These are phyloP conservation scores for Columba livia DNA, from an alignment of 2,113 vertebrate species.

Conservation along the genomic window DNA sequence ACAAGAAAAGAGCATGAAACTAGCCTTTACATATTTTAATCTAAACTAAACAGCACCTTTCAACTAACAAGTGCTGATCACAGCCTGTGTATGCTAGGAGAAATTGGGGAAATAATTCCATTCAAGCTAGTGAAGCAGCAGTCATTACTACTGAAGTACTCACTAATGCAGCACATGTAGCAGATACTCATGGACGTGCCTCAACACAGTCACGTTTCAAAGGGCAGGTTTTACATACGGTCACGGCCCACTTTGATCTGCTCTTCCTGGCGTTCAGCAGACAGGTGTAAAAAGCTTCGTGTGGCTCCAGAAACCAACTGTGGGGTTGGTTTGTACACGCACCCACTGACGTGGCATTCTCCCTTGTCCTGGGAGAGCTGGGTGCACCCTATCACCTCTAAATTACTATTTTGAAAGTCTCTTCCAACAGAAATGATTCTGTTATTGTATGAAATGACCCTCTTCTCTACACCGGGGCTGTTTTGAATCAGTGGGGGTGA, in stretches of 20 bases:
- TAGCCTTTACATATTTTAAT: background rate
- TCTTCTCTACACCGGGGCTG: background rate
- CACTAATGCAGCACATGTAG: rapidly evolving
- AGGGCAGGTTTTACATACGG: rapidly evolving
- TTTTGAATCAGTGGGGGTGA: rapidly evolving
- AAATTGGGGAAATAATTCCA: background rate
- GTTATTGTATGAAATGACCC: too few relatives aligned
- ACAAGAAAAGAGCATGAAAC: background rate
- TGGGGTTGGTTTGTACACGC: rapidly evolving
- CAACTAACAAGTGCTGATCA: background rate
- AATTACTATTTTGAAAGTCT: too few relatives aligned
- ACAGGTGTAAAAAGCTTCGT: background rate
- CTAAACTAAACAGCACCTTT: background rate
- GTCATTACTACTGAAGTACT: background rate
- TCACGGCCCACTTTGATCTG: rapidly evolving
- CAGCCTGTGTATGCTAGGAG: background rate
- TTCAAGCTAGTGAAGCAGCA: background rate
- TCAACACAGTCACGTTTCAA: rapidly evolving
- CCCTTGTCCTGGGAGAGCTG: rapidly evolving
- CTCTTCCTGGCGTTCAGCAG: background rate
- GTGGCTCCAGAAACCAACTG: rapidly evolving
- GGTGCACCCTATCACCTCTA: rapidly evolving
- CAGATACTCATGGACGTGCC: rapidly evolving
- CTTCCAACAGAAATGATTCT: too few relatives aligned
- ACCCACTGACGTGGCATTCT: rapidly evolving